Evolutionary conservation across 2,888 invertebrate genomes (phyloP).

Genomic region (Leucania comma): DNA sequence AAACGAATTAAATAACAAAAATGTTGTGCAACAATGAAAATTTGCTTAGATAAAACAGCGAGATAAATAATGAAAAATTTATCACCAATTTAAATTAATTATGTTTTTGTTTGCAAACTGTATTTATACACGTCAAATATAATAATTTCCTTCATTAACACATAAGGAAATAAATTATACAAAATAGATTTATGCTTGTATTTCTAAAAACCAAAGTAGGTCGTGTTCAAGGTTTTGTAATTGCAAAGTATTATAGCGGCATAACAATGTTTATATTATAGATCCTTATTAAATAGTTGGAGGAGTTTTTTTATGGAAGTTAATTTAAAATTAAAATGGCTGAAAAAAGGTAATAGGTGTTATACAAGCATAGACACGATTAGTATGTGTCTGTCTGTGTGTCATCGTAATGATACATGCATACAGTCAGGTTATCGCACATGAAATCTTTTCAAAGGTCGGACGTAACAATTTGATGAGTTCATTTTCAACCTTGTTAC

Average conservation of each 20-base stretch:
- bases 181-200: conserved; percentile 35
- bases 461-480: conserved; percentile 45
- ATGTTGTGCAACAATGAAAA: conserved; percentile 32
- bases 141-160: conserved; percentile 53
- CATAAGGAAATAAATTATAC: conserved; percentile 57
- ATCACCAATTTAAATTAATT: conserved; percentile 35
- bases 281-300: conserved; percentile 8
- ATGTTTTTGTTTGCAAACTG: conserved; percentile 25
- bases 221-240: conserved; percentile 62
- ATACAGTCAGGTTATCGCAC: conserved; percentile 41
- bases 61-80: conserved; percentile 45
- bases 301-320: background rate
- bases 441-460: conserved; percentile 56
- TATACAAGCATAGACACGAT: background rate
- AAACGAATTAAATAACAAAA: conserved; percentile 1
- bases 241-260: conserved; percentile 37
- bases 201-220: conserved; percentile 60
- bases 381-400: background rate
- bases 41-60: conserved; percentile 39
- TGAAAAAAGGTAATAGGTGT: conserved; percentile 1
- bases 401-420: conserved; percentile 46
- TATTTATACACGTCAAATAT: conserved; percentile 44
- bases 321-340: background rate
- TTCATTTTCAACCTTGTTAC: conserved; percentile 52
- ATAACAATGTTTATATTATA: conserved; percentile 34